phyloP scores from a whole-genome alignment of 1,140 invertebrate genomes.

The Stegodyphus mimosarum region DNA sequence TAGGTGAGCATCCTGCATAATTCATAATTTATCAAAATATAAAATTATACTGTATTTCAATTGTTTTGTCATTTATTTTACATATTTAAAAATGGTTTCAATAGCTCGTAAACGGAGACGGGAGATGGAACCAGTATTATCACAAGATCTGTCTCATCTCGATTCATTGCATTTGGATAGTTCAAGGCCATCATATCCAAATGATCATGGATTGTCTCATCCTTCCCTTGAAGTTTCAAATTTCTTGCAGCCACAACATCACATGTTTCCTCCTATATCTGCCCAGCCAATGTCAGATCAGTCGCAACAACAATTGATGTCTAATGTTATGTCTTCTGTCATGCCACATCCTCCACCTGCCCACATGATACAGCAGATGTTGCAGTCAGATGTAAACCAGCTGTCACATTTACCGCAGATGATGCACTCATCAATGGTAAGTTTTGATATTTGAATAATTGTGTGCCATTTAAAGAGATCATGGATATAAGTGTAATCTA shows the following conservation, averaged over 20 bases:
- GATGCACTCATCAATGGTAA: neutral
- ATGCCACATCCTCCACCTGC: neutral
- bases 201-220: slow-evolving; percentile 13
- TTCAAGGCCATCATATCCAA: slow-evolving; percentile 8
- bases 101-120: slow-evolving; percentile 1
- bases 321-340: neutral
- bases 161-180: slow-evolving; percentile 32
- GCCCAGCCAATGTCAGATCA: slow-evolving; percentile 12
- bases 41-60: no score
- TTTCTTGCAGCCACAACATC: slow-evolving; percentile 24
- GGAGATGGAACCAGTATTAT: neutral
- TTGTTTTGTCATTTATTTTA: no score
- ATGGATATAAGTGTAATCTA: no score
- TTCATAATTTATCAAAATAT: no score
- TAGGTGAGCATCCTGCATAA: no score
- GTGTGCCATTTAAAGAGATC: no score
- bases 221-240: slow-evolving; percentile 21
- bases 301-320: neutral
- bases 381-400: slow-evolving; percentile 23
- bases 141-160: slow-evolving; percentile 14
- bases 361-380: slow-evolving; percentile 31
- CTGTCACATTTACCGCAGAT: slow-evolving; percentile 8
- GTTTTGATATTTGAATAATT: neutral
- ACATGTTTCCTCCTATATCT: slow-evolving; percentile 8
- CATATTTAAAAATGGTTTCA: neutral